Percentiles rank a stretch among this genome's conserved stretches.
Evolutionary conservation across 2,888 invertebrate genomes (phyloP).

Genomic region (Pseudeuparius sepicola): DNA sequence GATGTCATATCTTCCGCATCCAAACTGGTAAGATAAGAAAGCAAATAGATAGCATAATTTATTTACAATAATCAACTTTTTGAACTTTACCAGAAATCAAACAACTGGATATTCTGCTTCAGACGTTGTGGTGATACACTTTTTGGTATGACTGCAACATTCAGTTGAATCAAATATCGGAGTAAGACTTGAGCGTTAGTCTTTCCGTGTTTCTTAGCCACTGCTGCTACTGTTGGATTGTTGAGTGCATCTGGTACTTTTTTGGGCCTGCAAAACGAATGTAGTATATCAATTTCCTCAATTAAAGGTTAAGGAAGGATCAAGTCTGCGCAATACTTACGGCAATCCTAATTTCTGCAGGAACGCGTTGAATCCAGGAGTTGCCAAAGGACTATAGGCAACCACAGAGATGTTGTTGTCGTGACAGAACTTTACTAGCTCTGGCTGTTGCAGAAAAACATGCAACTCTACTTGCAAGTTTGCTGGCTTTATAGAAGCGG

Average conservation of each 20-base stretch:
- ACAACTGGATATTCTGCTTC: slow-evolving; percentile 61
- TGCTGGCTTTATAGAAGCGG: slow-evolving; percentile 47
- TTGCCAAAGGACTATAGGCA: slow-evolving; percentile 42
- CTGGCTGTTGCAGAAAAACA: slow-evolving; percentile 42
- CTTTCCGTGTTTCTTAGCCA: slow-evolving; percentile 48
- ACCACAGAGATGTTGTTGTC: slow-evolving; percentile 16
- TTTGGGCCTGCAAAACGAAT: slow-evolving; percentile 14
- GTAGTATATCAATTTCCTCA: too few relatives aligned
- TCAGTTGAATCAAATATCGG: slow-evolving; percentile 57
- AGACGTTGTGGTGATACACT: slow-evolving; percentile 62
- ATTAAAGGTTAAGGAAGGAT: too few relatives aligned
- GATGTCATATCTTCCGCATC: slow-evolving; percentile 23
- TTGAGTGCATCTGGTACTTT: slow-evolving; percentile 19
- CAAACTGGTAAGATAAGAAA: too few relatives aligned
- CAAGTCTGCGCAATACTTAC: too few relatives aligned
- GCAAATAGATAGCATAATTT: too few relatives aligned
- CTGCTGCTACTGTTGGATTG: slow-evolving; percentile 37
- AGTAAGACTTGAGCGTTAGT: slow-evolving; percentile 65
- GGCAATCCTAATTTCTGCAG: too few relatives aligned
- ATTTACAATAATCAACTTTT: too few relatives aligned
- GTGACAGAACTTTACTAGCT: slow-evolving; percentile 26
- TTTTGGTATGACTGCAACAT: slow-evolving; percentile 68
- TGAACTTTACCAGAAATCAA: too few relatives aligned
- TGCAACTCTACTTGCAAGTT: slow-evolving; percentile 53
- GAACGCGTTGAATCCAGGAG: too few relatives aligned